Percentiles rank a stretch among this genome's conserved stretches.
phyloP scores from a whole-genome alignment of 2,888 invertebrate species.

The Ptilodon capucinus region DNA sequence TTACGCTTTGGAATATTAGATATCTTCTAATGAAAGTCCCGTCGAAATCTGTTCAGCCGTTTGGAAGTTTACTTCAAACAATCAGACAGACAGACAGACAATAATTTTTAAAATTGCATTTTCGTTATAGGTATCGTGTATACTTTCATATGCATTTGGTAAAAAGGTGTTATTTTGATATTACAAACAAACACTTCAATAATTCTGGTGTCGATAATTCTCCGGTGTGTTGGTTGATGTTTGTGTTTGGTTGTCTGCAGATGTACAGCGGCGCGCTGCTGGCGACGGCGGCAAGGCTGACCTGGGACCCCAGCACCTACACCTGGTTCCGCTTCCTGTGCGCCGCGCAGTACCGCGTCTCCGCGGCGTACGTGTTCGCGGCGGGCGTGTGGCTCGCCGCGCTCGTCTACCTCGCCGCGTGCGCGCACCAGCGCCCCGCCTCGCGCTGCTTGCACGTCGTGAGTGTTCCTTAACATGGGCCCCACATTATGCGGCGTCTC shows the following conservation, averaged over 20 bases:
- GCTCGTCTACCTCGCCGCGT: constrained; percentile 67
- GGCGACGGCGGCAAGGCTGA: constrained; percentile 77
- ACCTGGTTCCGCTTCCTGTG: constrained; percentile 78
- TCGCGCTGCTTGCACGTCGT: constrained; percentile 45
- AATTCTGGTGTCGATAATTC: no score
- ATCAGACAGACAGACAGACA: no score
- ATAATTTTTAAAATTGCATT: no score
- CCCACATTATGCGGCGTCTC: background rate
- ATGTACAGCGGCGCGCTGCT: constrained; percentile 79
- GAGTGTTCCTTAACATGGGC: constrained; percentile 23
- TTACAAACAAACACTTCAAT: no score
- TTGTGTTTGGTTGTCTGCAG: constrained; percentile 38
- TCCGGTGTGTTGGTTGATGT: background rate
- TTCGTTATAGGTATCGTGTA: no score
- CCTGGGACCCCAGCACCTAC: constrained; percentile 79
- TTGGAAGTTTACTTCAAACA: no score
- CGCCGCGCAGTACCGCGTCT: constrained; percentile 74
- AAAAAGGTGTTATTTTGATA: no score
- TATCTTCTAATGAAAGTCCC: no score
- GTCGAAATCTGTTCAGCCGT: no score
- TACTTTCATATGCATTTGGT: no score
- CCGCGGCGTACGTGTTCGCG: constrained; percentile 67
- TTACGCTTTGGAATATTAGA: no score
- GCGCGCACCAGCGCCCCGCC: constrained; percentile 40
- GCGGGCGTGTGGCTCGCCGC: constrained; percentile 72